Evolutionary conservation across 2,113 vertebrate species (phyloP).

Genomic region (Gallinago paraguaiae): DNA sequence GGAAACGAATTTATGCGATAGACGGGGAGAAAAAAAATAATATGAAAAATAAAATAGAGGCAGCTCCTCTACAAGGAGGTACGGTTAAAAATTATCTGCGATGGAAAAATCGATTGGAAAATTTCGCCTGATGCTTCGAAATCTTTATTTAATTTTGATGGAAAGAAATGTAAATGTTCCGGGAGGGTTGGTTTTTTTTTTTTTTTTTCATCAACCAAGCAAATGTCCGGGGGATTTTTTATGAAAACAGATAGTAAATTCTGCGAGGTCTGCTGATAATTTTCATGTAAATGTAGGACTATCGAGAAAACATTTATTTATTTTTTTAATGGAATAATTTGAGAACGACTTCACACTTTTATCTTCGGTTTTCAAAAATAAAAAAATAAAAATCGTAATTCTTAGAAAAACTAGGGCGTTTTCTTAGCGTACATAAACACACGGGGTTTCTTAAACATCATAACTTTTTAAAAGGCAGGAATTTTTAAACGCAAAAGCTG

Average conservation of each 20-base stretch:
- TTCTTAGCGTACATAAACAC: not conserved
- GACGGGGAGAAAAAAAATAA: rapidly evolving
- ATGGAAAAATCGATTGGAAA: not conserved
- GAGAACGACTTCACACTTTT: not conserved
- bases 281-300: not conserved
- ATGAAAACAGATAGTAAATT: not conserved
- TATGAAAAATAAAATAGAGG: not conserved
- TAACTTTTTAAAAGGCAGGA: not conserved
- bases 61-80: not conserved
- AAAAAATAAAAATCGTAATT: not conserved
- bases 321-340: not conserved
- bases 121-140: not conserved
- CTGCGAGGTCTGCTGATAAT: not conserved
- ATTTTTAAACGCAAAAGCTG: not conserved
- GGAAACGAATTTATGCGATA: constrained; percentile 29
- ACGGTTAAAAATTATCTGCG: not conserved
- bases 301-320: not conserved
- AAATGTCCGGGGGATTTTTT: not conserved
- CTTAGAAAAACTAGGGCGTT: not conserved
- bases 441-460: not conserved
- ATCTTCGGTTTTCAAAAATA: not conserved
- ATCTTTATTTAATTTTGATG: not conserved
- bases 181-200: not conserved
- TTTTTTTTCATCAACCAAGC: not conserved
- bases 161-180: not conserved